Percentiles rank a stretch among this genome's conserved stretches.
These are phyloP conservation scores for Pyrgus malvae DNA, from an alignment of 2,888 invertebrate species.

Conservation along the genomic window DNA sequence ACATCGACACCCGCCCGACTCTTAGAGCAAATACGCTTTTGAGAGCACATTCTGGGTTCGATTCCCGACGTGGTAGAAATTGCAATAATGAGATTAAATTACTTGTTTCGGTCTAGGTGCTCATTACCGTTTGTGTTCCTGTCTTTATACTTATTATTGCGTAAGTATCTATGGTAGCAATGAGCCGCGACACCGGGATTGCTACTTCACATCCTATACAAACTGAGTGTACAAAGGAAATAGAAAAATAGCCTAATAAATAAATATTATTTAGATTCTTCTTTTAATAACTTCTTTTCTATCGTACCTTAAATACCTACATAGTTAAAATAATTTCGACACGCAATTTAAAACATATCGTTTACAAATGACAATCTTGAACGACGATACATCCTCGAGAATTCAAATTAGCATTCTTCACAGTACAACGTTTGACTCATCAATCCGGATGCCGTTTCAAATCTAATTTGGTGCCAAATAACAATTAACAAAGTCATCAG, in stretches of 20 bases:
- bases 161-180: too few relatives aligned
- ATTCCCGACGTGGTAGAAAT: too few relatives aligned
- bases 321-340: neutral
- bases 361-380: neutral
- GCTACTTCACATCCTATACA: too few relatives aligned
- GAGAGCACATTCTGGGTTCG: too few relatives aligned
- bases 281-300: neutral
- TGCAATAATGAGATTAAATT: too few relatives aligned
- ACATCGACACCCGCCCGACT: neutral
- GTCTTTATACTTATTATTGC: too few relatives aligned
- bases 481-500: conserved; percentile 73
- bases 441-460: conserved; percentile 51
- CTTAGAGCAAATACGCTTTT: too few relatives aligned
- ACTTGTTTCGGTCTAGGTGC: too few relatives aligned
- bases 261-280: neutral
- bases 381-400: conserved; percentile 32
- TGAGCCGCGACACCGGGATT: too few relatives aligned
- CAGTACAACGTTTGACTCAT: conserved; percentile 36
- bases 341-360: conserved; percentile 6
- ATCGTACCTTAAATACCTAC: neutral
- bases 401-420: conserved; percentile 49
- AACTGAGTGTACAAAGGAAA: too few relatives aligned
- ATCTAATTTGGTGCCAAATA: conserved; percentile 65
- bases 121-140: too few relatives aligned
- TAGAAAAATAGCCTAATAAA: too few relatives aligned